phyloP scores from a whole-genome alignment of 2,888 invertebrate species.

The Trachelus troglodyta region DNA sequence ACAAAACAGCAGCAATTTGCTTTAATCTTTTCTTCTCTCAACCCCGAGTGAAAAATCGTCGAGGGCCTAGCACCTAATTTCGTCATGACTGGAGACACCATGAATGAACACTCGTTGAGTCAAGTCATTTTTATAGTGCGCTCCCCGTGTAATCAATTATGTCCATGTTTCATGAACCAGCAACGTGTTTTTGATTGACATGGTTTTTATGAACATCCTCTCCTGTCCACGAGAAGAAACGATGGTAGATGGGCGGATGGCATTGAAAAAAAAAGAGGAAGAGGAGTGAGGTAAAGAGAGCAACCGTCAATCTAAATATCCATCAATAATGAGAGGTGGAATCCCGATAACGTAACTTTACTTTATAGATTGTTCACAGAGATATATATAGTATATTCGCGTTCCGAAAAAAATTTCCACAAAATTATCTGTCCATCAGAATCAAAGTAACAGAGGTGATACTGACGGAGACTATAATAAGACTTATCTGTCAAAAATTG shows the following conservation, averaged over 20 bases:
- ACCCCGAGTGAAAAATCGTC: background rate
- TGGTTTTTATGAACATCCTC: conserved; percentile 19
- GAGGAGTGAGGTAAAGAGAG: background rate
- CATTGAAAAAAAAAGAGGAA: background rate
- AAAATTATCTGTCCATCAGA: background rate
- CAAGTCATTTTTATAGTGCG: conserved; percentile 12
- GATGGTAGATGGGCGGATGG: conserved; percentile 9
- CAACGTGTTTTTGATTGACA: conserved; percentile 17
- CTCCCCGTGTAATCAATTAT: conserved; percentile 17
- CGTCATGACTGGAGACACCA: conserved; percentile 1
- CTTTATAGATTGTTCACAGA: background rate
- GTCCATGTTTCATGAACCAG: conserved; percentile 18
- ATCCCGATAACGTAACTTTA: background rate
- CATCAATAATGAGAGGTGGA: conserved; percentile 17
- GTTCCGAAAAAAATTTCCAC: background rate
- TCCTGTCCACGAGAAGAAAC: conserved; percentile 7
- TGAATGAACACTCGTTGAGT: conserved; percentile 13
- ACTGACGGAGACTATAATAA: background rate
- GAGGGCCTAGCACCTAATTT: background rate
- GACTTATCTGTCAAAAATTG: background rate
- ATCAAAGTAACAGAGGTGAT: background rate
- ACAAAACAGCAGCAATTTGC: background rate
- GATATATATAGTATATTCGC: background rate
- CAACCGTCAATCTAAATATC: conserved; percentile 19
- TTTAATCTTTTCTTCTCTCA: background rate